phyloP scores from a whole-genome alignment of 2,797 vertebrate species.

The Trematomus bernacchii region DNA sequence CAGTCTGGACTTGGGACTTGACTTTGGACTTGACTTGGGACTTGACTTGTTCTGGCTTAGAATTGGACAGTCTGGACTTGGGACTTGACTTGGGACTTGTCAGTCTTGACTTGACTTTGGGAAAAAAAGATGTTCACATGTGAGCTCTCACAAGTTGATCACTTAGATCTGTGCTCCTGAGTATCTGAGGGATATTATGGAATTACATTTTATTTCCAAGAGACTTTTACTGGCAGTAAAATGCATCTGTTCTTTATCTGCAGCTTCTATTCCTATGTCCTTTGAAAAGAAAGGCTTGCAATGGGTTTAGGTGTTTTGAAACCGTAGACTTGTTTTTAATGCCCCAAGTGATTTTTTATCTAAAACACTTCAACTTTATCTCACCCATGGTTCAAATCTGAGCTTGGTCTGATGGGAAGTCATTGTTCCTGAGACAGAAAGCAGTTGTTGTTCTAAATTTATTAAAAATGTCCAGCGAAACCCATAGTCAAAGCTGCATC shows the following conservation, averaged over 20 bases:
- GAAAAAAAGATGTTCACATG: background rate
- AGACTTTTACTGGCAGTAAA: conserved; percentile 45
- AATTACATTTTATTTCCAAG: conserved; percentile 46
- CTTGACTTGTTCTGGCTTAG: too few relatives aligned
- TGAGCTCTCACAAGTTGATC: conserved; percentile 5
- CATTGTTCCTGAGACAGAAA: conserved; percentile 27
- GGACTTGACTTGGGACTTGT: too few relatives aligned
- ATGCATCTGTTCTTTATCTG: conserved; percentile 64
- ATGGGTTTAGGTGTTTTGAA: conserved; percentile 48
- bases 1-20: too few relatives aligned
- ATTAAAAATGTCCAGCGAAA: conserved; percentile 20
- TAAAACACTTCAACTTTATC: conserved; percentile 38
- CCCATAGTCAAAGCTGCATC: conserved; percentile 21
- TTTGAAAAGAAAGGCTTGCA: conserved; percentile 39
- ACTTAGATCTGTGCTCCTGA: conserved; percentile 1
- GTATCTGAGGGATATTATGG: conserved; percentile 37
- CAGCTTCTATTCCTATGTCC: conserved; percentile 29
- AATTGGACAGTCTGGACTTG: too few relatives aligned
- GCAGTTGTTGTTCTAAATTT: conserved; percentile 34
- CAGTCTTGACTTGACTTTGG: too few relatives aligned
- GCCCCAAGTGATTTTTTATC: conserved; percentile 38
- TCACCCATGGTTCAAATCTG: conserved; percentile 34
- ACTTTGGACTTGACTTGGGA: too few relatives aligned
- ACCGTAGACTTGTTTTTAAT: conserved; percentile 51
- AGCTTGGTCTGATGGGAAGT: conserved; percentile 23